A percentile compares a stretch with the other conserved stretches of the same genome.
phyloP scores from a whole-genome alignment of 2,888 invertebrate genomes.

The Aspidiotus destructor region DNA sequence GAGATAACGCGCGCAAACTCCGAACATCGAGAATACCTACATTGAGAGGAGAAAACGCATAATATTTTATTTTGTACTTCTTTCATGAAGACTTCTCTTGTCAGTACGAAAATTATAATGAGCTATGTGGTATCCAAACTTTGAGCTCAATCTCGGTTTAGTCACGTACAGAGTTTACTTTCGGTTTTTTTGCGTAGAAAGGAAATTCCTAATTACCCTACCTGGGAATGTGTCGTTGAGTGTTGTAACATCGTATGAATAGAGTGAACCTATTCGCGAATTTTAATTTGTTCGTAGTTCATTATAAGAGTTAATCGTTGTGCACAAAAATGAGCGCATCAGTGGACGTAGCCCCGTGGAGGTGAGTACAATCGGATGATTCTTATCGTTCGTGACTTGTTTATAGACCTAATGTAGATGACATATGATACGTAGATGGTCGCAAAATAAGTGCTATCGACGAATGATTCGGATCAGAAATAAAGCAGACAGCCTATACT shows the following conservation, averaged over 20 bases:
- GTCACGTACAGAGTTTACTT: too few relatives aligned
- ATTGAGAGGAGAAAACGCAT: conserved; percentile 11
- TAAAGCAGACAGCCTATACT: too few relatives aligned
- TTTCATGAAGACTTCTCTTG: background rate
- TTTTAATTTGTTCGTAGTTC: background rate
- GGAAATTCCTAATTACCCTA: too few relatives aligned
- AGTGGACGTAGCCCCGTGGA: conserved; percentile 27
- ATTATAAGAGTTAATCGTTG: background rate
- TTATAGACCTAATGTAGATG: too few relatives aligned
- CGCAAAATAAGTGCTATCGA: too few relatives aligned
- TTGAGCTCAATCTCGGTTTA: too few relatives aligned
- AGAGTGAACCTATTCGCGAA: background rate
- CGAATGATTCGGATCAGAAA: too few relatives aligned
- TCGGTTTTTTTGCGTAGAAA: too few relatives aligned
- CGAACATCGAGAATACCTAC: conserved; percentile 10
- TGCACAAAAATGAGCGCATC: conserved; percentile 17
- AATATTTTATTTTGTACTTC: conserved; percentile 16
- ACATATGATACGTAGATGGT: too few relatives aligned
- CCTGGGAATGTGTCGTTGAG: too few relatives aligned
- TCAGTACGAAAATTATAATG: background rate
- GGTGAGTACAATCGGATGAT: conserved; percentile 6
- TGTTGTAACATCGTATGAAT: too few relatives aligned
- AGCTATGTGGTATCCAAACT: conserved; percentile 23
- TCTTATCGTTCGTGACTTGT: too few relatives aligned
- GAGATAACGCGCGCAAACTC: conserved; percentile 20